phyloP scores from a whole-genome alignment of 2,113 vertebrate genomes.

The Oryzias melastigma region DNA sequence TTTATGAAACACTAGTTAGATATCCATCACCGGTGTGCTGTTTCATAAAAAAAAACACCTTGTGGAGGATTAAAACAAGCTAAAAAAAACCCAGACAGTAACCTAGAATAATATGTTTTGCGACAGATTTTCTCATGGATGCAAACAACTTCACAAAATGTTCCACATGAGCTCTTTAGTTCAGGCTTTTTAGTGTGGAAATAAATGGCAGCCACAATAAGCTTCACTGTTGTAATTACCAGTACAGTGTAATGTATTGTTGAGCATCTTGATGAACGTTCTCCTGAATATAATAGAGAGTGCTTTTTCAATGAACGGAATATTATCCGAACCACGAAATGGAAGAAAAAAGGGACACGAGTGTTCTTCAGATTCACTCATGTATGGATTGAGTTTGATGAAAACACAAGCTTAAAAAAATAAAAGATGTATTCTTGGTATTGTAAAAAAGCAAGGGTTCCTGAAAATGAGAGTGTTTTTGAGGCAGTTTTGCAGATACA shows the following conservation, averaged over 20 bases:
- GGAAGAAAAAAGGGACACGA: conserved; percentile 9
- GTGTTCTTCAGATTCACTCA: background rate
- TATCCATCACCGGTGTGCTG: too few relatives aligned
- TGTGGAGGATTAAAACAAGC: too few relatives aligned
- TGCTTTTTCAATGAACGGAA: conserved; percentile 19
- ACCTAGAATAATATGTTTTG: too few relatives aligned
- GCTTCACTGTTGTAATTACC: background rate
- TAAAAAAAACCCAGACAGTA: too few relatives aligned
- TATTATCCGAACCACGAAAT: conserved; percentile 19
- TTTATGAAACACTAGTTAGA: too few relatives aligned
- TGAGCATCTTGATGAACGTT: too few relatives aligned
- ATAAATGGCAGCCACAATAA: conserved; percentile 6
- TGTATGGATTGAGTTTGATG: background rate
- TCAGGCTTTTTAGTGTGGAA: background rate
- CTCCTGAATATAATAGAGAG: background rate
- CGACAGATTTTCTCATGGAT: background rate
- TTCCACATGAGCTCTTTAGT: conserved; percentile 1
- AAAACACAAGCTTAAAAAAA: conserved; percentile 5
- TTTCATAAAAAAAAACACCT: too few relatives aligned
- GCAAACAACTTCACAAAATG: background rate
- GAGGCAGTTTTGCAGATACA: too few relatives aligned
- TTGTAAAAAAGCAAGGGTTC: background rate
- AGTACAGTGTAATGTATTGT: background rate
- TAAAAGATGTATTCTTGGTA: background rate
- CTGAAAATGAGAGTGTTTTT: too few relatives aligned